Conservation (phyloP, 1,140 invertebrate species). For the Onthophagus taurus region DNA sequence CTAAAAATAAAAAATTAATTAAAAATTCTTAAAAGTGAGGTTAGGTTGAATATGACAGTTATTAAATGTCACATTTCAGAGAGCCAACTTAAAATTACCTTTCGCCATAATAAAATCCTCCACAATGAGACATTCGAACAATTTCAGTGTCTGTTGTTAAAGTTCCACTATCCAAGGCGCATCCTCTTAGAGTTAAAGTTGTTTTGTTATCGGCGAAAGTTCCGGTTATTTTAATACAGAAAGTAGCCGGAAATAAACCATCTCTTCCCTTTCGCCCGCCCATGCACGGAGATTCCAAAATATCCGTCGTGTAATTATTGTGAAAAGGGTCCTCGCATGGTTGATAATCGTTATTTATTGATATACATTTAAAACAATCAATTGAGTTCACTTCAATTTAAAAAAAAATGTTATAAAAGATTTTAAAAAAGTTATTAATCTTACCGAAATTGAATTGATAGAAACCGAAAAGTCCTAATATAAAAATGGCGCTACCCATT, state of each 20-base stretch:
- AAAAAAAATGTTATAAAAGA: too few relatives aligned
- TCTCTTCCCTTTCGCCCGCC: slow-evolving; percentile 83
- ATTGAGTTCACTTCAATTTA: slow-evolving; percentile 47
- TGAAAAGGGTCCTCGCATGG: slow-evolving; percentile 96
- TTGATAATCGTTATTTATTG: slow-evolving; percentile 75
- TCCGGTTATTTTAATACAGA: slow-evolving; percentile 91
- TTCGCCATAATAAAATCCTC: slow-evolving; percentile 77
- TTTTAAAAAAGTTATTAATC: too few relatives aligned
- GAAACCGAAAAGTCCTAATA: too few relatives aligned
- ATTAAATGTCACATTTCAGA: too few relatives aligned
- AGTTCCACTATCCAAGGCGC: slow-evolving; percentile 86
- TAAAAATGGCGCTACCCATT: too few relatives aligned
- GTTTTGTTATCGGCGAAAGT: slow-evolving; percentile 69
- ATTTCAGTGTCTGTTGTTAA: slow-evolving; percentile 88
- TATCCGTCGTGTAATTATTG: slow-evolving; percentile 75
- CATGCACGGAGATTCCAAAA: slow-evolving; percentile 85
- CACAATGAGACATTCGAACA: slow-evolving; percentile 88
- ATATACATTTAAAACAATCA: slow-evolving; percentile 95
- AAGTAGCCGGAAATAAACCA: slow-evolving; percentile 91
- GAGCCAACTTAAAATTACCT: too few relatives aligned
- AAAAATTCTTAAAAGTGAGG: too few relatives aligned
- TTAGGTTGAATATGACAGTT: too few relatives aligned
- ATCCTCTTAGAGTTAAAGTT: slow-evolving; percentile 72
- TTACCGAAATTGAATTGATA: too few relatives aligned
- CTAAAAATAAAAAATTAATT: slow-evolving; percentile 41